Percentiles rank a stretch among this genome's conserved stretches.
phyloP scores from a whole-genome alignment of 1,140 invertebrate genomes.

The Drosophila lini region DNA sequence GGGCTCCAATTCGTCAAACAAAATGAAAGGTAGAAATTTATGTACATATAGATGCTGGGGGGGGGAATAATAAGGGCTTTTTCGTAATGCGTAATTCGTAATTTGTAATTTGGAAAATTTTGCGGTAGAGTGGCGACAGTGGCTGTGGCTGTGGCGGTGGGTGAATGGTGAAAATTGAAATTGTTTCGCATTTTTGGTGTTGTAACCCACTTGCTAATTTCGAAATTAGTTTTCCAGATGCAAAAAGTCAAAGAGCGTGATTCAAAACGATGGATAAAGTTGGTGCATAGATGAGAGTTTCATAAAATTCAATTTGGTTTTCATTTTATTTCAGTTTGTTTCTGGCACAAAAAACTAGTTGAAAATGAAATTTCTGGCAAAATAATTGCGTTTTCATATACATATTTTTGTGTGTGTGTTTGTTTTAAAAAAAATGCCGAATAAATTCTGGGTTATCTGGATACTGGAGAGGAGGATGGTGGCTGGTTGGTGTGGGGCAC shows the following conservation, averaged over 20 bases:
- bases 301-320: constrained; percentile 43
- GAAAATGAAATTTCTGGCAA: constrained; percentile 62
- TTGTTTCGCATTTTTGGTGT: constrained; percentile 35
- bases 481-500: constrained; percentile 54
- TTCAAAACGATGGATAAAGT: constrained; percentile 62
- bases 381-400: constrained; percentile 38
- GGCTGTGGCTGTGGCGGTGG: not conserved
- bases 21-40: constrained; percentile 23
- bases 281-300: constrained; percentile 50
- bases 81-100: constrained; percentile 2
- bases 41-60: constrained; percentile 25
- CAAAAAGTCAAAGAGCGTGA: constrained; percentile 58
- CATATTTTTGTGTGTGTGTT: not conserved
- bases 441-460: constrained; percentile 31
- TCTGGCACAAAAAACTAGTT: constrained; percentile 53
- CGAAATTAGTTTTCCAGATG: constrained; percentile 49
- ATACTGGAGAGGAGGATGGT: constrained; percentile 9
- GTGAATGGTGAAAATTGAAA: constrained; percentile 34
- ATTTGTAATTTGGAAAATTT: constrained; percentile 37
- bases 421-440: constrained; percentile 39
- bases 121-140: constrained; percentile 15
- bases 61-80: not conserved
- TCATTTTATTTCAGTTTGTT: constrained; percentile 21
- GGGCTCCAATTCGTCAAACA: constrained; percentile 37
- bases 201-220: constrained; percentile 42